Evolutionary conservation across 2,113 vertebrate species (phyloP).

Genomic region (Boulengeromyrus knoepffleri): DNA sequence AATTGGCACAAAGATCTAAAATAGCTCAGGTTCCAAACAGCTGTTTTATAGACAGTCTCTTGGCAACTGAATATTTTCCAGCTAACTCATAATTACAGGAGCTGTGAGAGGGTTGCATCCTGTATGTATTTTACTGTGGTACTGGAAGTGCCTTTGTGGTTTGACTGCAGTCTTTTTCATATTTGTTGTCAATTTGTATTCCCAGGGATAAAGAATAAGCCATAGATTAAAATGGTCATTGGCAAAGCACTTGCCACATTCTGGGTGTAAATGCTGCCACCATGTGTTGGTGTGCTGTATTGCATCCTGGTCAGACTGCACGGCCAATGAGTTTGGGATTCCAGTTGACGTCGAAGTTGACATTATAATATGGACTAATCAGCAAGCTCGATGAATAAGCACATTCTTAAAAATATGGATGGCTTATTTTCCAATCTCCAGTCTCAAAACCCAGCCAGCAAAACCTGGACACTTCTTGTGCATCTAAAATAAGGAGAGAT

Average conservation of each 20-base stretch:
- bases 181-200: not conserved
- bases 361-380: too few species aligned
- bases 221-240: not conserved
- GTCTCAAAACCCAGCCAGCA: not conserved
- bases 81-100: constrained; percentile 3
- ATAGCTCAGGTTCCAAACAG: not conserved
- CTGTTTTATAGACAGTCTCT: not conserved
- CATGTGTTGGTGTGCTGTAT: not conserved
- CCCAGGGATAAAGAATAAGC: not conserved
- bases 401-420: not conserved
- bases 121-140: not conserved
- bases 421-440: not conserved
- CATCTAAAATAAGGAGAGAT: not conserved
- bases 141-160: not conserved
- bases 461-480: not conserved
- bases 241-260: not conserved
- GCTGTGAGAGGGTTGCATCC: not conserved
- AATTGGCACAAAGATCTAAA: not conserved
- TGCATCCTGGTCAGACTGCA: not conserved
- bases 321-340: not conserved
- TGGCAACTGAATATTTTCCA: not conserved
- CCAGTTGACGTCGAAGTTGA: not conserved
- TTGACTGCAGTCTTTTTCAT: not conserved
- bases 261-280: not conserved
- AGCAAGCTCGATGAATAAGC: too few species aligned